A percentile compares a stretch with the other conserved stretches of the same genome.
Evolutionary conservation across 2,113 vertebrate species (phyloP).

Genomic region (Mixornis gularis): DNA sequence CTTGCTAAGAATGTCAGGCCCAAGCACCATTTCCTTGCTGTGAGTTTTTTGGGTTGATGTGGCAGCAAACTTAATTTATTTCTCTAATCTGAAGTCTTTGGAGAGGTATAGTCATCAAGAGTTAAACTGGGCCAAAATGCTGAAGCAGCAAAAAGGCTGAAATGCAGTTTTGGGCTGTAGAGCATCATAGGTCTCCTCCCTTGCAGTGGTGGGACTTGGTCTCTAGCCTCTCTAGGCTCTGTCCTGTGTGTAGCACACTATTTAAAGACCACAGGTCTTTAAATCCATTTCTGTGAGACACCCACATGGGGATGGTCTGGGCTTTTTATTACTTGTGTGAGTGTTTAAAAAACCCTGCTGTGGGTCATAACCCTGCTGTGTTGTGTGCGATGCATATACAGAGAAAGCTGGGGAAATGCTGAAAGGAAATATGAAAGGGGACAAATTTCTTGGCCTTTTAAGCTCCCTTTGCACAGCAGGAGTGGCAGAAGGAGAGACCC

Average conservation of each 20-base stretch:
- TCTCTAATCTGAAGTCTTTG: neutral
- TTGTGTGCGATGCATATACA: fast-evolving
- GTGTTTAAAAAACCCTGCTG: neutral
- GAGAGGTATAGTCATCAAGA: neutral
- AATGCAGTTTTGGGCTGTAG: neutral
- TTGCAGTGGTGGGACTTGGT: neutral
- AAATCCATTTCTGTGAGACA: neutral
- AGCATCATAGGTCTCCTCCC: neutral
- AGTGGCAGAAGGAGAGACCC: neutral
- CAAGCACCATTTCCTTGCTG: neutral
- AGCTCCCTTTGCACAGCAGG: neutral
- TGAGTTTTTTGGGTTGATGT: neutral
- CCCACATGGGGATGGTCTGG: neutral
- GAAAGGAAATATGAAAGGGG: neutral
- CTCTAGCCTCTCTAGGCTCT: neutral
- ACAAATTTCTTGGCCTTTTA: neutral
- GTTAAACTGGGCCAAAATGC: neutral
- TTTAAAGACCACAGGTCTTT: neutral
- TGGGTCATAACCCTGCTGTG: neutral
- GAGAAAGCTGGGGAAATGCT: neutral
- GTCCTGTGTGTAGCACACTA: neutral
- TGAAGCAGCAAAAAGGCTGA: neutral
- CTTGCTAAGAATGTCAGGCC: neutral
- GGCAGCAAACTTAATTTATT: neutral
- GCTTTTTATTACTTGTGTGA: neutral